These are phyloP conservation scores for Philhelius pedissequus DNA, from an alignment of 2,888 invertebrate species.

Conservation along the genomic window DNA sequence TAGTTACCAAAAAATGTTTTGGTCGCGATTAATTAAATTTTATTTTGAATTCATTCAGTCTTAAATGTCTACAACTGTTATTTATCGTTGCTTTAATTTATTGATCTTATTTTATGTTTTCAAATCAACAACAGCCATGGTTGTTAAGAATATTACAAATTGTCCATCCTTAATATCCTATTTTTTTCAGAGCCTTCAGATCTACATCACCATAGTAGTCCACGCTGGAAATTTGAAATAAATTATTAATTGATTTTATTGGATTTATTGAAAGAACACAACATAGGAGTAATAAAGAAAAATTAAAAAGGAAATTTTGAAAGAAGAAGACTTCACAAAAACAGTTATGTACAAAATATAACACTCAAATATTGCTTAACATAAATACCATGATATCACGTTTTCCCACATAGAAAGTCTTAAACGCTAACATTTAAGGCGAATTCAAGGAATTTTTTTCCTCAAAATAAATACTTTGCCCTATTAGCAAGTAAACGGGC, in stretches of 20 bases:
- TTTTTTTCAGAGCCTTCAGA: slow-evolving; percentile 91
- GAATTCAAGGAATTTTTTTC: too few relatives aligned
- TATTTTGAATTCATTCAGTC: slow-evolving; percentile 53
- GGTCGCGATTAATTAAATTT: not conserved
- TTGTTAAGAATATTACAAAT: not conserved
- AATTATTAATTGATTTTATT: not conserved
- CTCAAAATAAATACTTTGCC: too few relatives aligned
- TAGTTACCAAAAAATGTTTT: slow-evolving; percentile 4
- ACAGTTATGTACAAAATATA: too few relatives aligned
- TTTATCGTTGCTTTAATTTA: slow-evolving; percentile 25
- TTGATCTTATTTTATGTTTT: not conserved
- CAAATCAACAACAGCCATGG: not conserved
- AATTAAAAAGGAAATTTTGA: not conserved
- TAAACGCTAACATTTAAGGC: too few relatives aligned
- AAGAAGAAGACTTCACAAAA: too few relatives aligned
- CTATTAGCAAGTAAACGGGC: too few relatives aligned
- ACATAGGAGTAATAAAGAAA: not conserved
- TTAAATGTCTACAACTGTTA: slow-evolving; percentile 65
- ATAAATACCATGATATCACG: too few relatives aligned
- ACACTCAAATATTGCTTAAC: too few relatives aligned
- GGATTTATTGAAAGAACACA: not conserved
- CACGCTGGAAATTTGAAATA: slow-evolving; percentile 82
- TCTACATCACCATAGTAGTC: slow-evolving; percentile 96
- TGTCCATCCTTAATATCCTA: slow-evolving; percentile 80
- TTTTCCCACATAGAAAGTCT: too few relatives aligned